Base-by-base conservation (phyloP, 2,888 invertebrate species). In the Liopterus haemorrhoidalis region DNA sequence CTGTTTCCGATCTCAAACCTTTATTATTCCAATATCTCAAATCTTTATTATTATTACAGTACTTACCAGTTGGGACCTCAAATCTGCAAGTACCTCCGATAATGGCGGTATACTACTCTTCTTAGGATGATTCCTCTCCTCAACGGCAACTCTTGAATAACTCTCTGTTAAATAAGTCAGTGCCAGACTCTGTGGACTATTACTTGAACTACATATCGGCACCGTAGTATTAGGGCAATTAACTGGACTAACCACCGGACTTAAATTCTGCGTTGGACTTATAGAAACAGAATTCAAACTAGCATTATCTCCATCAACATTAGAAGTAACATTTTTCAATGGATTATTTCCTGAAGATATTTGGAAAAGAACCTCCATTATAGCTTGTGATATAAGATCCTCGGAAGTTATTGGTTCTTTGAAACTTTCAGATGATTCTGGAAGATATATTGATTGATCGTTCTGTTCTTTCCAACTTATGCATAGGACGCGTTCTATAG, bases 71-170 rank as follows among this genome's bases (percentile, higher is more conserved):
- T 75, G 71, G 42, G 73, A 72, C 51, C 78, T 69, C 53, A 78
- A 59, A 58, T 68, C 73, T 49, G 71, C 60, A 41, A 89, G 66
- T 35, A 85, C 68, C 53, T 80, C 80, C 59, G 81, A 82, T 49
- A 87, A 64, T 4, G 85, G 85, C 2, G 83, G 82, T 52, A 80
- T 75, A 49, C 82, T 85, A 55, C 82, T 80, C 61, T 79, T 78
- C 71, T 85, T 87, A 14, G 86, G 81, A 61, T 85, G 76, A 60
- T 80, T 81, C 54, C 84, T 70, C 63, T 86, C 86, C 62, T 87
- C 87, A 1, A 78, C 62, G 24, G 79, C 76, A 11, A 85, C 81
- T 55, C 85, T 75, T 25, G 80, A 78, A 64, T 87, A 88, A 60
- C 75, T 76, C 51, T 79, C 78, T 57, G 78, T 66, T 42, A 81